Conservation (phyloP, 2,113 vertebrate species). For the Sprattus sprattus region DNA sequence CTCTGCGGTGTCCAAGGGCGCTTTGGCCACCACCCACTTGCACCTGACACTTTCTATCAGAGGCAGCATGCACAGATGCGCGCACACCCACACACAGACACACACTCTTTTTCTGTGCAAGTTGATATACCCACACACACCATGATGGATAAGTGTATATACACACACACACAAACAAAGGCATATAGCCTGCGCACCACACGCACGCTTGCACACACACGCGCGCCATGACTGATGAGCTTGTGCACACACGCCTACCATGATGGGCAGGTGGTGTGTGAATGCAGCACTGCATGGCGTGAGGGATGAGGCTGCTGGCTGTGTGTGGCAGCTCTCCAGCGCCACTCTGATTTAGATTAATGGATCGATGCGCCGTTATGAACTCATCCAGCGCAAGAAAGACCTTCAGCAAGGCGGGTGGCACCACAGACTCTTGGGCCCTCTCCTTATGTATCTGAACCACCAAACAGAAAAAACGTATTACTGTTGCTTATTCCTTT, state of each 20-base stretch:
- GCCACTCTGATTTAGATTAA: constrained; percentile 16
- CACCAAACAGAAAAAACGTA: not conserved
- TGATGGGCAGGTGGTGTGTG: not conserved
- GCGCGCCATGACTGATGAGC: too few species aligned
- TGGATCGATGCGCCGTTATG: not conserved
- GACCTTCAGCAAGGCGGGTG: not conserved
- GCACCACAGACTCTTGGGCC: not conserved
- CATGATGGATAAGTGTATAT: not conserved
- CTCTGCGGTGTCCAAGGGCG: not conserved
- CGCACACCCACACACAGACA: not conserved
- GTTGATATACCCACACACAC: not conserved
- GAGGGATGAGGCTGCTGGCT: not conserved
- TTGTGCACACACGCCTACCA: not conserved
- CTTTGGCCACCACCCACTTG: not conserved
- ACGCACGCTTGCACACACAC: not conserved
- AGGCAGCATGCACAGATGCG: not conserved
- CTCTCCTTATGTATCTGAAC: not conserved
- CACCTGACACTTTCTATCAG: not conserved
- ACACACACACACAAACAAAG: not conserved
- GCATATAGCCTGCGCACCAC: not conserved
- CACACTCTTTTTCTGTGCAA: not conserved
- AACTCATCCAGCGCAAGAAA: not conserved
- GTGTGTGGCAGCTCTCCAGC: constrained; percentile 10
- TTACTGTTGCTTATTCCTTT: too few species aligned
- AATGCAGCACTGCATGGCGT: constrained; percentile 1